phyloP scores from a whole-genome alignment of 2,888 invertebrate genomes.

The Drosophila colorata region DNA sequence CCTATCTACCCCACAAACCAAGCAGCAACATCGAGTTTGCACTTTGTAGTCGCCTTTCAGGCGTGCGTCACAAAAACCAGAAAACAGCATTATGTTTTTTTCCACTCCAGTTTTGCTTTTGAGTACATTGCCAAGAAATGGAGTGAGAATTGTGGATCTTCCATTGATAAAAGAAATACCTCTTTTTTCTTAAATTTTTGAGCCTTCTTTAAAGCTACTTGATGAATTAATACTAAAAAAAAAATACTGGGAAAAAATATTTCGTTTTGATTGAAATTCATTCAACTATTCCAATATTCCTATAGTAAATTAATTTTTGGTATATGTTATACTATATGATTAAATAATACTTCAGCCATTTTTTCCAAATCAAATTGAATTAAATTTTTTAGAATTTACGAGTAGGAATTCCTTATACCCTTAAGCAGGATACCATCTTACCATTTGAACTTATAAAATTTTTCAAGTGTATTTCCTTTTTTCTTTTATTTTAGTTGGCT shows the following conservation, averaged over 20 bases:
- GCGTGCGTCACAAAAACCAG: slow-evolving; percentile 16
- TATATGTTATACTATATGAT: too few relatives aligned
- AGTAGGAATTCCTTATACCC: too few relatives aligned
- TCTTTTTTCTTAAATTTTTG: too few relatives aligned
- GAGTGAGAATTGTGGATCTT: background rate
- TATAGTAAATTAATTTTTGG: too few relatives aligned
- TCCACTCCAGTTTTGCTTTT: slow-evolving; percentile 17
- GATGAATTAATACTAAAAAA: too few relatives aligned
- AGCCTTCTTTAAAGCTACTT: too few relatives aligned
- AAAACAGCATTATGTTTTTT: slow-evolving; percentile 6
- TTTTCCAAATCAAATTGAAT: too few relatives aligned
- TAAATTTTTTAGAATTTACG: too few relatives aligned
- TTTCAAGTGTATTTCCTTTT: slow-evolving; percentile 11
- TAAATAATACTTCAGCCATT: too few relatives aligned
- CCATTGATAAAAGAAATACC: background rate
- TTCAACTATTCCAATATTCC: too few relatives aligned
- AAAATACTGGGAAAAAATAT: too few relatives aligned
- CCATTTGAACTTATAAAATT: background rate
- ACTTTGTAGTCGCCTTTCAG: slow-evolving; percentile 45
- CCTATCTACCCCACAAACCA: background rate
- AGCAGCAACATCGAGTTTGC: background rate
- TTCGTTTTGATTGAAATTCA: too few relatives aligned
- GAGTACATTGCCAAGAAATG: background rate
- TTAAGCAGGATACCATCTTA: background rate
- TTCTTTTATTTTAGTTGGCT: slow-evolving; percentile 36